phyloP scores from a whole-genome alignment of 2,888 invertebrate genomes.

The Cephus runcator region DNA sequence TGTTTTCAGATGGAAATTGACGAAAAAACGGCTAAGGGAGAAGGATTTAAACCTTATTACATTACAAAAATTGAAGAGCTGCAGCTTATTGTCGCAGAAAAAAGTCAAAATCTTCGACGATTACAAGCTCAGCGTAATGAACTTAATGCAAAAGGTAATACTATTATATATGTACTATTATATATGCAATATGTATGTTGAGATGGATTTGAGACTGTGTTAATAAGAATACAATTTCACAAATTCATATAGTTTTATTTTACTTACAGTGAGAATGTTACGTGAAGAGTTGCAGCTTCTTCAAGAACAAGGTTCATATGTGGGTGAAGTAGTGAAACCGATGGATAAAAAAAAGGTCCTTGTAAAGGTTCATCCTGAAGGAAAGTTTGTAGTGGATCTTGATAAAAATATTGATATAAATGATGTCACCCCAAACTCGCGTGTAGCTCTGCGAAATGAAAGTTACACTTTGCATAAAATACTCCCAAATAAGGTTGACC shows the following conservation, averaged over 20 bases:
- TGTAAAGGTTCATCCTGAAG: constrained; percentile 99
- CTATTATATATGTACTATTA: background rate
- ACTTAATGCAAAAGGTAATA: constrained; percentile 93
- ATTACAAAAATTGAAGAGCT: constrained; percentile 98
- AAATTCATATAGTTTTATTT: background rate
- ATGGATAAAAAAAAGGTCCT: constrained; percentile 99
- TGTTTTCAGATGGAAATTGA: constrained; percentile 78
- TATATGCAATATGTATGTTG: background rate
- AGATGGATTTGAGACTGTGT: background rate
- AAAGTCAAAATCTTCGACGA: constrained; percentile 95
- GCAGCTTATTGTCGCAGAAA: constrained; percentile 95
- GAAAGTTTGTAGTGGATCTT: constrained; percentile 98
- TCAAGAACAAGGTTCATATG: constrained; percentile 98
- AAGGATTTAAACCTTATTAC: constrained; percentile 95
- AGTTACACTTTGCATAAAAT: constrained; percentile 99
- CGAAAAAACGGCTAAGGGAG: constrained; percentile 74
- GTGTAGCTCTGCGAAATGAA: constrained; percentile 97
- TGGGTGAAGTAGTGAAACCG: constrained; percentile 98
- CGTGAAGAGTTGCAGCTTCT: constrained; percentile 96
- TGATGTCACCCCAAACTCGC: constrained; percentile 96
- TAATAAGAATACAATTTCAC: background rate
- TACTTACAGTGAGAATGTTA: constrained; percentile 87
- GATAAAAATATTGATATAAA: constrained; percentile 99
- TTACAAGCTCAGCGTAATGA: constrained; percentile 99
- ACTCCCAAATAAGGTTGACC: constrained; percentile 98